Evolutionary conservation across 1,140 invertebrate genomes (phyloP).

Genomic region (Lepidurus apus): DNA sequence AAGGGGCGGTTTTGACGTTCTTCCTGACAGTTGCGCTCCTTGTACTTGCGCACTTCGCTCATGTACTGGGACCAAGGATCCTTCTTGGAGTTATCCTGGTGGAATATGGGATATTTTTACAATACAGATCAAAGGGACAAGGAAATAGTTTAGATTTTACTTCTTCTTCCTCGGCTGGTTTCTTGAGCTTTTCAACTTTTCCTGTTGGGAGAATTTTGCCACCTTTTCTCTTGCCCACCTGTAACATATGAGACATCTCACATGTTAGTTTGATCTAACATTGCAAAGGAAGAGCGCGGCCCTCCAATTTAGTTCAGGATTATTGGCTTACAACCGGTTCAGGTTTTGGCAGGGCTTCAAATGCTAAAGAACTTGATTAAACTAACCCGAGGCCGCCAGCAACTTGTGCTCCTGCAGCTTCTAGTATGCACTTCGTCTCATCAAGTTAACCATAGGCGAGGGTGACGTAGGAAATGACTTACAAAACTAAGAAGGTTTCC

Average conservation of each 20-base stretch:
- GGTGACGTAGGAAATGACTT: constrained; percentile 12
- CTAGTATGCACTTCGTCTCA: not conserved
- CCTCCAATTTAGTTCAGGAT: constrained; percentile 26
- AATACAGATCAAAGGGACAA: not conserved
- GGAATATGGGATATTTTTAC: constrained; percentile 22
- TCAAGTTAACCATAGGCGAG: constrained; percentile 3
- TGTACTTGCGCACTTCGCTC: constrained; percentile 86
- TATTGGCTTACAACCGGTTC: constrained; percentile 3
- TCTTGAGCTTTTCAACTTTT: constrained; percentile 74
- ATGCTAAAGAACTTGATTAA: not conserved
- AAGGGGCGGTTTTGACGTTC: constrained; percentile 5
- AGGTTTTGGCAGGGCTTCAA: not conserved
- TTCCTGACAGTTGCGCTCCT: constrained; percentile 83
- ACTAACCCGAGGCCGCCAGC: too few relatives aligned
- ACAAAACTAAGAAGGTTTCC: constrained; percentile 1
- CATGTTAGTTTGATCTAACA: constrained; percentile 31
- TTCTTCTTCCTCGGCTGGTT: constrained; percentile 34
- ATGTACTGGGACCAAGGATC: constrained; percentile 89
- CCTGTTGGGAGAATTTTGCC: constrained; percentile 82
- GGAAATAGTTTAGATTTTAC: constrained; percentile 30
- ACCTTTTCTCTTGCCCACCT: constrained; percentile 75
- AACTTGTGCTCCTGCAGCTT: not conserved
- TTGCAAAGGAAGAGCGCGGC: constrained; percentile 39
- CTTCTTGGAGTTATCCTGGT: constrained; percentile 51
- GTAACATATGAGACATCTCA: constrained; percentile 38